These are phyloP conservation scores for Spinus pinus DNA, from an alignment of 2,797 vertebrate genomes.

Conservation along the genomic window DNA sequence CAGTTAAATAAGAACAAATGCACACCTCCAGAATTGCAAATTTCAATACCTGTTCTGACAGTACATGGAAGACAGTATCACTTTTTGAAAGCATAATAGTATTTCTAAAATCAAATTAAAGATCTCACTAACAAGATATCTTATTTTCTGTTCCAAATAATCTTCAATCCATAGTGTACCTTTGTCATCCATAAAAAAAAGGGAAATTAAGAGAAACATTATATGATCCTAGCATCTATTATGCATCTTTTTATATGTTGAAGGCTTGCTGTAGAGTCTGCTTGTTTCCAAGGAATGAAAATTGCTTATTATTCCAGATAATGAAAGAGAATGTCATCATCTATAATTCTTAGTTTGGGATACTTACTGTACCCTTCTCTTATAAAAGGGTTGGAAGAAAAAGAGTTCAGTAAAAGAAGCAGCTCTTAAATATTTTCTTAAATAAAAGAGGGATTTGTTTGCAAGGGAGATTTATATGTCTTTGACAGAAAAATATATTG, in stretches of 20 bases:
- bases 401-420: neutral
- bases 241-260: slow-evolving; percentile 40
- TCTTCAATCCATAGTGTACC: neutral
- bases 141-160: slow-evolving; percentile 31
- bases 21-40: neutral
- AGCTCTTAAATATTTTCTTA: slow-evolving; percentile 3
- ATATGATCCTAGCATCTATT: neutral
- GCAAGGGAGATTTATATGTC: neutral
- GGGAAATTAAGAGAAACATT: slow-evolving; percentile 37
- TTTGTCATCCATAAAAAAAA: slow-evolving; percentile 8
- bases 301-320: slow-evolving; percentile 43
- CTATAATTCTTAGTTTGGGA: slow-evolving; percentile 54
- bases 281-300: slow-evolving; percentile 62
- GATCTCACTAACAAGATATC: neutral
- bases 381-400: slow-evolving; percentile 33
- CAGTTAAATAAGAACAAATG: neutral
- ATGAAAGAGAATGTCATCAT: slow-evolving; percentile 54
- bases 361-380: slow-evolving; percentile 32
- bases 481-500: neutral
- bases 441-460: neutral
- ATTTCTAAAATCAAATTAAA: slow-evolving; percentile 18
- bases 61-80: neutral
- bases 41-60: neutral
- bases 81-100: slow-evolving; percentile 14
- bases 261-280: neutral